A percentile compares a stretch with the other conserved stretches of the same genome.
Conservation (phyloP, 2,888 invertebrate genomes). For the Rhyacophila evoluta region DNA sequence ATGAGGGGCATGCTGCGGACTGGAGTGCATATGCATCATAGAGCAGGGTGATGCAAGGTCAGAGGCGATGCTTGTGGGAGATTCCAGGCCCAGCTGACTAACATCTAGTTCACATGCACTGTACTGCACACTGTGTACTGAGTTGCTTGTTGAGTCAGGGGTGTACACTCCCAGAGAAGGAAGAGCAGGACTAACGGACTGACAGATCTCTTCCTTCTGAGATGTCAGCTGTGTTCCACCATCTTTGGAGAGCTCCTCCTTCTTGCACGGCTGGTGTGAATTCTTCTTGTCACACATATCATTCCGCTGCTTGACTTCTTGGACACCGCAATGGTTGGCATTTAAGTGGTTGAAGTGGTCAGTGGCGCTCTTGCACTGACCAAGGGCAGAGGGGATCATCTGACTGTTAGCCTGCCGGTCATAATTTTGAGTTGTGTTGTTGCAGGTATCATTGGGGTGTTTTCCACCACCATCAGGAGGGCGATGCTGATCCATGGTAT, state of each 20-base stretch:
- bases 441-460: constrained; percentile 60
- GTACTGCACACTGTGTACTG: constrained; percentile 84
- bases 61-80: constrained; percentile 88
- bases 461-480: constrained; percentile 63
- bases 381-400: constrained; percentile 62
- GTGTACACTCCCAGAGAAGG: constrained; percentile 90
- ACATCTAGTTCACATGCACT: constrained; percentile 87
- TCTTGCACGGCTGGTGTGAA: constrained; percentile 63
- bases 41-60: constrained; percentile 87
- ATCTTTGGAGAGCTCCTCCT: constrained; percentile 65
- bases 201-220: constrained; percentile 64
- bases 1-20: constrained; percentile 73
- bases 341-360: constrained; percentile 48
- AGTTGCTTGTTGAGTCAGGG: constrained; percentile 86
- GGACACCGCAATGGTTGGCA: constrained; percentile 46
- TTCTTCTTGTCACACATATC: constrained; percentile 66
- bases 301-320: constrained; percentile 59
- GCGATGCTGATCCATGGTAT: constrained; percentile 63
- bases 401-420: constrained; percentile 60
- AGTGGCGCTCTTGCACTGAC: constrained; percentile 54
- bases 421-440: constrained; percentile 59
- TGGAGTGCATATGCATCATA: constrained; percentile 72
- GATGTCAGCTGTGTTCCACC: constrained; percentile 47
- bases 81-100: constrained; percentile 85
- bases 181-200: constrained; percentile 71